Percentiles rank a stretch among this genome's conserved stretches.
Conservation (phyloP, 2,888 invertebrate species). For the Pterostichus niger region DNA sequence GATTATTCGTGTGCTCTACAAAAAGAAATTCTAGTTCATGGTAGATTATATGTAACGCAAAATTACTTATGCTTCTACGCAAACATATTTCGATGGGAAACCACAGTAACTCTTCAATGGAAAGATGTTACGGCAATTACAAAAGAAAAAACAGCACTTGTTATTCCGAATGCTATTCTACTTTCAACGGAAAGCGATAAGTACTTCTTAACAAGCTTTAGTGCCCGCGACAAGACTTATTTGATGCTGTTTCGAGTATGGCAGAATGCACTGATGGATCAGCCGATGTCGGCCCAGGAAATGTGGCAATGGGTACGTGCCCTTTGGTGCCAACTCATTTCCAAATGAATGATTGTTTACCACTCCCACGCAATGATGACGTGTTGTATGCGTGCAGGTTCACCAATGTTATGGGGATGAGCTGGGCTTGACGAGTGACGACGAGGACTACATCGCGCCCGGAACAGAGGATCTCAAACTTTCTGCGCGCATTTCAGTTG, state of each 20-base stretch:
- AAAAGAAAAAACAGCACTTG: slow-evolving; percentile 95
- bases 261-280: slow-evolving; percentile 97
- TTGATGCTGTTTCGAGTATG: slow-evolving; percentile 97
- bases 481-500: slow-evolving; percentile 78
- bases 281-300: slow-evolving; percentile 90
- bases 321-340: slow-evolving; percentile 32
- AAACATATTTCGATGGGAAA: slow-evolving; percentile 98
- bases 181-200: slow-evolving; percentile 90
- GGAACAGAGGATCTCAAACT: slow-evolving; percentile 79
- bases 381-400: slow-evolving; percentile 78
- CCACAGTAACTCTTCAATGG: slow-evolving; percentile 90
- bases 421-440: slow-evolving; percentile 94
- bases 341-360: slow-evolving; percentile 21
- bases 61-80: slow-evolving; percentile 98
- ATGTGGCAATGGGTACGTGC: slow-evolving; percentile 90
- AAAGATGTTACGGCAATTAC: slow-evolving; percentile 95
- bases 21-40: slow-evolving; percentile 97
- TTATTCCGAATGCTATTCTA: slow-evolving; percentile 98
- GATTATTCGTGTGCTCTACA: slow-evolving; percentile 99
- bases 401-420: slow-evolving; percentile 97
- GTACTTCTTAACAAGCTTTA: slow-evolving; percentile 96
- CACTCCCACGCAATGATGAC: slow-evolving; percentile 5
- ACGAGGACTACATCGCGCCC: slow-evolving; percentile 90
- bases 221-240: slow-evolving; percentile 95
- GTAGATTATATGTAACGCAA: slow-evolving; percentile 96